Percentiles rank a stretch among this genome's conserved stretches.
These are phyloP conservation scores for Drepana arcuata DNA, from an alignment of 1,140 invertebrate species.

Conservation along the genomic window DNA sequence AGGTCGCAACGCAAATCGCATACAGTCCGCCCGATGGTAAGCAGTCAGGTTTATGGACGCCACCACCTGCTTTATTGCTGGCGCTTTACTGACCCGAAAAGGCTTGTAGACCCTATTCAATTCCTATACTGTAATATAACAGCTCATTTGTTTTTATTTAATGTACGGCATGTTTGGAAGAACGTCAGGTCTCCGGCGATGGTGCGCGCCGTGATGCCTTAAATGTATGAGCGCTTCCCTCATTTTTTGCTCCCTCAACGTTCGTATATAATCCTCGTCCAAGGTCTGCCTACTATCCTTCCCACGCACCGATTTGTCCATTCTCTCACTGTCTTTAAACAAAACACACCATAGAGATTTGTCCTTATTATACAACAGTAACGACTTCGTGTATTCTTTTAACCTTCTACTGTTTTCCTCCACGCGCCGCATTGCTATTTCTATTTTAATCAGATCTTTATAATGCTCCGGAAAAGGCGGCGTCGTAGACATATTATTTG, in stretches of 20 bases:
- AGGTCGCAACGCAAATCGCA: too few species aligned
- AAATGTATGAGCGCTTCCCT: constrained; percentile 51
- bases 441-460: constrained; percentile 70
- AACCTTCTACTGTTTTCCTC: constrained; percentile 68
- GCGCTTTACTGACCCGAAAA: too few species aligned
- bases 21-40: too few species aligned
- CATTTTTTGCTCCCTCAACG: constrained; percentile 54
- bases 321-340: constrained; percentile 64
- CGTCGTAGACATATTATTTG: constrained; percentile 37
- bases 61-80: too few species aligned
- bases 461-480: constrained; percentile 58
- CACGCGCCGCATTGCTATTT: constrained; percentile 66
- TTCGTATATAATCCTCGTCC: constrained; percentile 51
- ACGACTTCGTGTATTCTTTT: constrained; percentile 65
- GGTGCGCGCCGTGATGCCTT: constrained; percentile 50
- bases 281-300: constrained; percentile 41
- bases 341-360: constrained; percentile 71
- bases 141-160: constrained; percentile 30
- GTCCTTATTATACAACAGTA: constrained; percentile 70
- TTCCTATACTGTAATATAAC: too few species aligned
- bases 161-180: constrained; percentile 47
- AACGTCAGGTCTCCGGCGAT: constrained; percentile 41
- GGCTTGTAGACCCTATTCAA: too few species aligned
- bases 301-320: constrained; percentile 27
- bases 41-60: too few species aligned